phyloP scores from a whole-genome alignment of 2,888 invertebrate species.

The Drosophila anomalata region DNA sequence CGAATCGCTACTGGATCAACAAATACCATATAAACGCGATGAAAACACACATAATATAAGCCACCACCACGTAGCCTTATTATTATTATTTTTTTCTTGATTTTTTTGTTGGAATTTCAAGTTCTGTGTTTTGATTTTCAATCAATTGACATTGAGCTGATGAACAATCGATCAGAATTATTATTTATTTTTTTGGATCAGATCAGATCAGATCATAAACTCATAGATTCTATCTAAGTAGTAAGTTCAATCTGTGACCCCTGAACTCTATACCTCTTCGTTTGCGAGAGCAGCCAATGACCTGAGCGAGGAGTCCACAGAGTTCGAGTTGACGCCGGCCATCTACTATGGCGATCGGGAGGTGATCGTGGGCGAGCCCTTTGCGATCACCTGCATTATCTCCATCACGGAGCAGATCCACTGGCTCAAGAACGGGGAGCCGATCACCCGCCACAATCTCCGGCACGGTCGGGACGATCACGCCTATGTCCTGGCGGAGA shows the following conservation, averaged over 20 bases:
- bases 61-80: slow-evolving; percentile 46
- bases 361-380: slow-evolving; percentile 82
- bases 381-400: slow-evolving; percentile 83
- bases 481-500: slow-evolving; percentile 80
- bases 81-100: slow-evolving; percentile 27
- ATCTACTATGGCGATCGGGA: slow-evolving; percentile 83
- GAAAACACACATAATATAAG: slow-evolving; percentile 44
- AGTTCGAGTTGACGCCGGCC: slow-evolving; percentile 74
- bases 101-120: slow-evolving; percentile 15
- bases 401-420: slow-evolving; percentile 82
- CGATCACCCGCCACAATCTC: slow-evolving; percentile 82
- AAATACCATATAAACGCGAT: slow-evolving; percentile 47
- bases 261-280: slow-evolving; percentile 20
- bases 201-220: slow-evolving; percentile 1
- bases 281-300: slow-evolving; percentile 35
- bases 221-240: slow-evolving; percentile 14
- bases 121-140: slow-evolving; percentile 25
- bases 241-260: slow-evolving; percentile 19
- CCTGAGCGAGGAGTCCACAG: slow-evolving; percentile 70
- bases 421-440: slow-evolving; percentile 83
- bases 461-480: slow-evolving; percentile 83
- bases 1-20: slow-evolving; percentile 44
- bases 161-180: slow-evolving; percentile 1
- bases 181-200: slow-evolving; percentile 11
- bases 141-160: slow-evolving; percentile 14